Percentiles rank a stretch among this genome's conserved stretches.
These are phyloP conservation scores for Rhopilema esculentum DNA, from an alignment of 30 jellyfish, hydroid and myxozoan species.

Conservation along the genomic window DNA sequence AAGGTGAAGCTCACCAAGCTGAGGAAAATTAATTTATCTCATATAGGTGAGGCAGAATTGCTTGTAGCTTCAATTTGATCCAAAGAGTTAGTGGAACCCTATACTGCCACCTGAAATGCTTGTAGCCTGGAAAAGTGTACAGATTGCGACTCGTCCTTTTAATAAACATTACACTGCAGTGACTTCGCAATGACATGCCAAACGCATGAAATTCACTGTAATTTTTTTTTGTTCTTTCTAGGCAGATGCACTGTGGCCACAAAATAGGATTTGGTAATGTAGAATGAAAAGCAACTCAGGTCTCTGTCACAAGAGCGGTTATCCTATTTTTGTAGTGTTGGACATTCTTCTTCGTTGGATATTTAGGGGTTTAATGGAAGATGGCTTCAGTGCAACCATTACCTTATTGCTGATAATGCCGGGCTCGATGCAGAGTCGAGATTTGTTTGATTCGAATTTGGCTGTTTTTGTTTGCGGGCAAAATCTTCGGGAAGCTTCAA, in stretches of 20 bases:
- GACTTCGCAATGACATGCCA: too few species aligned
- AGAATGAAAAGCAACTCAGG: not conserved
- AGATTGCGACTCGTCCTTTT: too few species aligned
- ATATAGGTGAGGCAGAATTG: not conserved
- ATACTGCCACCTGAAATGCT: not conserved
- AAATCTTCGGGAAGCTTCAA: not conserved
- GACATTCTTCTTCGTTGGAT: not conserved
- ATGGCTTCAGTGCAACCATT: not conserved
- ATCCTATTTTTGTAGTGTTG: slow-evolving; percentile 30
- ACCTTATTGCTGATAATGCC: not conserved
- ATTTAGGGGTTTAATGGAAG: not conserved
- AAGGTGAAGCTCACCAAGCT: slow-evolving; percentile 11
- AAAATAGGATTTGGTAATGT: not conserved
- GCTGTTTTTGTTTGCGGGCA: slow-evolving; percentile 19
- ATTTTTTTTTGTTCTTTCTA: not conserved
- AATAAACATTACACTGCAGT: too few species aligned
- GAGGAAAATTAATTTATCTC: slow-evolving; percentile 37
- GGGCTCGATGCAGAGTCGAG: not conserved
- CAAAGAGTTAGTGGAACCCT: too few species aligned
- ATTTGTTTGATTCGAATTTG: not conserved
- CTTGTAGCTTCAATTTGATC: not conserved
- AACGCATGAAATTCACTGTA: too few species aligned
- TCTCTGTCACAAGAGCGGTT: slow-evolving; percentile 6
- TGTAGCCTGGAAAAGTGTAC: too few species aligned
- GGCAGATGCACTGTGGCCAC: slow-evolving; percentile 11